Evolutionary conservation across 2,113 vertebrate species (phyloP), one percentile per base, ranked within the genome.

Genomic region (Sigmodon hispidus): DNA sequence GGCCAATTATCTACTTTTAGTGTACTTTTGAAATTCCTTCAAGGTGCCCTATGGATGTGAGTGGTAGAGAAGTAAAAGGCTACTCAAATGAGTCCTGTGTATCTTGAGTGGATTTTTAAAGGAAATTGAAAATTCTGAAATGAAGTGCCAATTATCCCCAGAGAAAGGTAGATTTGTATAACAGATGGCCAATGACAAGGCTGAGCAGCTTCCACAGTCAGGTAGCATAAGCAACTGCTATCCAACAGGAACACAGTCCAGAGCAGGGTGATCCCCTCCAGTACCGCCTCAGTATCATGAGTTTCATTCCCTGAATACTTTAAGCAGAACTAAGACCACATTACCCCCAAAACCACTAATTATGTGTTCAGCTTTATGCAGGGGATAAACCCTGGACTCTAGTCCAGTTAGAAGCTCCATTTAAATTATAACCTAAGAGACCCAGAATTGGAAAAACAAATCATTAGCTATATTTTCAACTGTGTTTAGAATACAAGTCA

Each of bases 91-190:
- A 93, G 36, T 79, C 95, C 88, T 70, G 9, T 70, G 88, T 67
- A 52, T 61, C 72, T 24, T 86, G n/a, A 95, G 1, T 36, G 15
- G 45, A 59, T 50, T 77, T 85, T 94, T 95, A 55, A 6, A 95
- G 91, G 73, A 87, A 94, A 92, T 91, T 36, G 45, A 91, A 89
- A 77, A 16, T 80, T 83, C 52, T 95, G 45, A 94, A 95, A 94
- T 72, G 73, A 94, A 95, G 90, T 52, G 69, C 7, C 67, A 83
- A 36, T 87, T 84, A 75, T n/a, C 90, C 61, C 36, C 52, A 92
- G 89, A n/a, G n/a, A 92, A 69, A 48, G 57, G 31, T 69, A 59
- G 65, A 93, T 75, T 75, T 70, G 34, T 36, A 55, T 10, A 87
- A n/a, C 19, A 75, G 13, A 72, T 43, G 45, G 5, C 5, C 73